Conservation (phyloP, 2,113 vertebrate genomes). For the Gobiocypris rarus region DNA sequence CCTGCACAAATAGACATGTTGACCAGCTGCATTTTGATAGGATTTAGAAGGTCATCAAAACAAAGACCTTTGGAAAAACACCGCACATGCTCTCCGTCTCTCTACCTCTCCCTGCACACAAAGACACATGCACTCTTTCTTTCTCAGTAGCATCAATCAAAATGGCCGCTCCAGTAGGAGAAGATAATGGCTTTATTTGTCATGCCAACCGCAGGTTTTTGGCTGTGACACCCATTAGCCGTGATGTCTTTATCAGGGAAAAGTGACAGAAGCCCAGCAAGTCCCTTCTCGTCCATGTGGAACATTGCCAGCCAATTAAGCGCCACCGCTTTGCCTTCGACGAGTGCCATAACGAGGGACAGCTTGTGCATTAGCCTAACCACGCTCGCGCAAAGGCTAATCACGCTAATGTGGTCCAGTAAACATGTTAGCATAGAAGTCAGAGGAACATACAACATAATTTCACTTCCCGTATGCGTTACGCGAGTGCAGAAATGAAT, state of each 20-base stretch:
- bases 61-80: slow-evolving; percentile 56
- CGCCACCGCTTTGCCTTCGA: slow-evolving; percentile 63
- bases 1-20: slow-evolving; percentile 59
- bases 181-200: slow-evolving; percentile 78
- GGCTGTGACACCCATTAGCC: slow-evolving; percentile 68
- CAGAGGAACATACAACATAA: slow-evolving; percentile 13
- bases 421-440: slow-evolving; percentile 43
- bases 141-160: slow-evolving; percentile 70
- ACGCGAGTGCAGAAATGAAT: not conserved
- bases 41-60: slow-evolving; percentile 64
- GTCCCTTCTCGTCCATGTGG: slow-evolving; percentile 63
- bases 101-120: slow-evolving; percentile 44
- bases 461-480: slow-evolving; percentile 11
- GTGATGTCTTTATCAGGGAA: slow-evolving; percentile 76
- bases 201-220: slow-evolving; percentile 72
- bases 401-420: slow-evolving; percentile 49
- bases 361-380: slow-evolving; percentile 54
- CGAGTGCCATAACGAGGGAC: slow-evolving; percentile 54
- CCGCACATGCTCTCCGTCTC: slow-evolving; percentile 33
- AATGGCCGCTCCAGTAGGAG: slow-evolving; percentile 69
- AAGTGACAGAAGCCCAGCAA: slow-evolving; percentile 72
- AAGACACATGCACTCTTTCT: slow-evolving; percentile 50
- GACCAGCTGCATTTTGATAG: slow-evolving; percentile 59
- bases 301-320: slow-evolving; percentile 72
- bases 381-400: slow-evolving; percentile 36